phyloP scores from a whole-genome alignment of 2,797 vertebrate genomes.

The Gouania willdenowi region DNA sequence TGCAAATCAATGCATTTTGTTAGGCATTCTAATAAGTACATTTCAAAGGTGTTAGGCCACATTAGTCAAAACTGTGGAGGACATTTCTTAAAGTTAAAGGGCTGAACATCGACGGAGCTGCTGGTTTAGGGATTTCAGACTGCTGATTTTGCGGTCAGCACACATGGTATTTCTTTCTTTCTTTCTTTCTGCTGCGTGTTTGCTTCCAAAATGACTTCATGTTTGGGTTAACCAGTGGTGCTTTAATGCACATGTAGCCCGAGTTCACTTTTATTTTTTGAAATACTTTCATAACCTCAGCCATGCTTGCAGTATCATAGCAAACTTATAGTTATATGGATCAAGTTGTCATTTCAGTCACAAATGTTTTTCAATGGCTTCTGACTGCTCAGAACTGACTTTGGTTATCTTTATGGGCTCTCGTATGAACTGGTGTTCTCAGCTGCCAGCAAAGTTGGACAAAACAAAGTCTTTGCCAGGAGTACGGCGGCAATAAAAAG shows the following conservation, averaged over 20 bases:
- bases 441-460: background rate
- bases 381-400: background rate
- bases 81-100: too few relatives aligned
- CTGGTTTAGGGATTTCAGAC: background rate
- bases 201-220: background rate
- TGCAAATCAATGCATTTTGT: too few relatives aligned
- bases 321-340: constrained; percentile 7
- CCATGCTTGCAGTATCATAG: background rate
- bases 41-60: too few relatives aligned
- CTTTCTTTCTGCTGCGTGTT: too few relatives aligned
- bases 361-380: constrained; percentile 2
- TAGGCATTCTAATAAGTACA: too few relatives aligned
- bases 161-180: background rate
- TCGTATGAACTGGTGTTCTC: background rate
- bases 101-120: background rate
- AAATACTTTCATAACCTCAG: constrained; percentile 2
- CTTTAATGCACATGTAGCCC: background rate
- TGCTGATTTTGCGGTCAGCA: background rate
- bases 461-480: constrained; percentile 14
- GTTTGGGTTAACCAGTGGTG: background rate
- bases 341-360: constrained; percentile 6
- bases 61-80: too few relatives aligned
- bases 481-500: background rate
- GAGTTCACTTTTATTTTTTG: background rate
- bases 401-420: constrained; percentile 4